A percentile compares a stretch with the other conserved stretches of the same genome.
Evolutionary conservation across 2,113 vertebrate genomes (phyloP).

Genomic region (Tenrec ecaudatus): DNA sequence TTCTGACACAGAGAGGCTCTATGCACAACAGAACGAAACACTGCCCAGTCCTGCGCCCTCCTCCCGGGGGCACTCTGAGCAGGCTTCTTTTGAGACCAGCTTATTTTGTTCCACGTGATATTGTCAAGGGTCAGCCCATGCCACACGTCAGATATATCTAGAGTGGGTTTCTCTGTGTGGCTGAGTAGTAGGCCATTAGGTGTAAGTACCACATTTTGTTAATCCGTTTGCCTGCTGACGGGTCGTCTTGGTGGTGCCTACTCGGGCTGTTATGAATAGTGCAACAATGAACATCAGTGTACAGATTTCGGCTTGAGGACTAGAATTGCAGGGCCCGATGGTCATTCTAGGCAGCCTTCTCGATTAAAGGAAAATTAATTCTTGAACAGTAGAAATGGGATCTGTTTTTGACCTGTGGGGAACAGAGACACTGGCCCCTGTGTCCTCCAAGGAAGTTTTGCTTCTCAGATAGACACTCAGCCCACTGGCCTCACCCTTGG

Average conservation of each 20-base stretch:
- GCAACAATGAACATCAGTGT: not conserved
- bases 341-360: not conserved
- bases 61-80: too few relatives aligned
- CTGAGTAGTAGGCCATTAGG: not conserved
- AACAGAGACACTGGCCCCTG: not conserved
- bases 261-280: not conserved
- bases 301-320: not conserved
- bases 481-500: fast-evolving
- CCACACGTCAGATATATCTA: not conserved
- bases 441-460: too few relatives aligned
- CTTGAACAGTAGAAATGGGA: not conserved
- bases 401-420: not conserved
- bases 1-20: too few relatives aligned
- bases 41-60: too few relatives aligned
- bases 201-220: not conserved
- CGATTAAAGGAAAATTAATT: not conserved
- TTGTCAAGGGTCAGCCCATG: not conserved
- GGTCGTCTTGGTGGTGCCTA: not conserved
- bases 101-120: not conserved
- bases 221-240: not conserved
- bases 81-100: not conserved
- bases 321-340: not conserved
- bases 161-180: not conserved
- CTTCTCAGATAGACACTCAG: fast-evolving
- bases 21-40: too few relatives aligned